A percentile compares a stretch with the other conserved stretches of the same genome.
Evolutionary conservation across 2,888 invertebrate genomes (phyloP).

Genomic region (Sipha maydis): DNA sequence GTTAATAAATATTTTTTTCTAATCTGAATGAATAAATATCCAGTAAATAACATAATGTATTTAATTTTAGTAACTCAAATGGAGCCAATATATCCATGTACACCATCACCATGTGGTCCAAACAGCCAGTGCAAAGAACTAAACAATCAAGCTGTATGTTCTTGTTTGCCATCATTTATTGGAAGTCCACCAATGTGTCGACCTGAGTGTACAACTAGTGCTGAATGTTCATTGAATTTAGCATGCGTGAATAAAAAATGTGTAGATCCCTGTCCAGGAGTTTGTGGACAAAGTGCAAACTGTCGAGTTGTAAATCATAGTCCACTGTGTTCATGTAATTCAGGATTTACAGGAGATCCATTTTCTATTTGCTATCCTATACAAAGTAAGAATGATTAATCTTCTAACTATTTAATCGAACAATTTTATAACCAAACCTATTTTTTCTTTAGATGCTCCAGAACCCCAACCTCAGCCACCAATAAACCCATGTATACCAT

Average conservation of each 20-base stretch:
- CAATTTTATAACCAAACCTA: not conserved
- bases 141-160: conserved; percentile 81
- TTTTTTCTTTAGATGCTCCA: conserved; percentile 26
- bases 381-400: conserved; percentile 69
- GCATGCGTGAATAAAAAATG: conserved; percentile 81
- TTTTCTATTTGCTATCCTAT: conserved; percentile 75
- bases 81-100: conserved; percentile 70
- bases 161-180: conserved; percentile 79
- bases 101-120: conserved; percentile 81
- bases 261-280: conserved; percentile 80
- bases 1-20: not conserved
- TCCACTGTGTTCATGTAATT: conserved; percentile 75
- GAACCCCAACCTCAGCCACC: conserved; percentile 62
- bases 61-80: conserved; percentile 51
- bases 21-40: no score
- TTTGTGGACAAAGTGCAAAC: conserved; percentile 79
- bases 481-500: conserved; percentile 74
- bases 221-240: conserved; percentile 76
- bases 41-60: not conserved
- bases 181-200: conserved; percentile 80
- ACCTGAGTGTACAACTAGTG: conserved; percentile 82
- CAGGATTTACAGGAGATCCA: conserved; percentile 78
- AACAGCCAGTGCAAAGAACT: conserved; percentile 79
- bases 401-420: not conserved
- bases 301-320: conserved; percentile 80